phyloP scores from a whole-genome alignment of 2,797 vertebrate genomes.

The Tragelaphus eurycerus region DNA sequence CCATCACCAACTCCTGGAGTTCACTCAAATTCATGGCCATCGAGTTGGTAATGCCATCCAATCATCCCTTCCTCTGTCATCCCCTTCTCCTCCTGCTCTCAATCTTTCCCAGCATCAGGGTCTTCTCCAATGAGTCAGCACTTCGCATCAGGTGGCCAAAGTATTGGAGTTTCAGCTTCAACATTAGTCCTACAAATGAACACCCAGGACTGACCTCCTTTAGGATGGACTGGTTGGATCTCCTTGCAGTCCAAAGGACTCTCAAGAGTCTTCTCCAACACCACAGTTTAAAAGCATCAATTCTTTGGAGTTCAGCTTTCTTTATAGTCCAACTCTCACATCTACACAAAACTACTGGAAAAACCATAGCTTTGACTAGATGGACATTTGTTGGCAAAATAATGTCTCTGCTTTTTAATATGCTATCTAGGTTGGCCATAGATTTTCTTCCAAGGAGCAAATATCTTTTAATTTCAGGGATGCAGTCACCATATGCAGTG shows the following conservation, averaged over 20 bases:
- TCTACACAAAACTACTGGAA: too few species aligned
- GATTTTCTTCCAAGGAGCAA: background rate
- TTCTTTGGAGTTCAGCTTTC: too few species aligned
- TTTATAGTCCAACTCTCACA: too few species aligned
- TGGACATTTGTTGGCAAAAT: background rate
- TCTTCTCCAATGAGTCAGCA: background rate
- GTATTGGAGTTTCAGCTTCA: too few species aligned
- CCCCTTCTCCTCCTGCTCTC: background rate
- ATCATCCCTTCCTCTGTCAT: background rate
- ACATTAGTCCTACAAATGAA: too few species aligned
- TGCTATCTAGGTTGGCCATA: background rate
- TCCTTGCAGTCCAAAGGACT: too few species aligned
- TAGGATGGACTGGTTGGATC: too few species aligned
- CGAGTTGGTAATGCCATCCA: fast-evolving
- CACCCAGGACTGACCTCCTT: too few species aligned
- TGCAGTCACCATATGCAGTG: background rate
- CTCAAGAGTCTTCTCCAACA: too few species aligned
- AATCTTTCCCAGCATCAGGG: background rate
- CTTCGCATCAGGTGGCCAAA: background rate
- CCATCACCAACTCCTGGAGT: background rate
- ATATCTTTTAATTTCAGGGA: background rate
- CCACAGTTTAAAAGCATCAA: too few species aligned
- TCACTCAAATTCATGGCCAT: background rate
- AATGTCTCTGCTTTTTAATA: background rate
- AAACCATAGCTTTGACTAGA: background rate